Base-by-base conservation (phyloP, 2,888 invertebrate species). In the Chalcis sispes region DNA sequence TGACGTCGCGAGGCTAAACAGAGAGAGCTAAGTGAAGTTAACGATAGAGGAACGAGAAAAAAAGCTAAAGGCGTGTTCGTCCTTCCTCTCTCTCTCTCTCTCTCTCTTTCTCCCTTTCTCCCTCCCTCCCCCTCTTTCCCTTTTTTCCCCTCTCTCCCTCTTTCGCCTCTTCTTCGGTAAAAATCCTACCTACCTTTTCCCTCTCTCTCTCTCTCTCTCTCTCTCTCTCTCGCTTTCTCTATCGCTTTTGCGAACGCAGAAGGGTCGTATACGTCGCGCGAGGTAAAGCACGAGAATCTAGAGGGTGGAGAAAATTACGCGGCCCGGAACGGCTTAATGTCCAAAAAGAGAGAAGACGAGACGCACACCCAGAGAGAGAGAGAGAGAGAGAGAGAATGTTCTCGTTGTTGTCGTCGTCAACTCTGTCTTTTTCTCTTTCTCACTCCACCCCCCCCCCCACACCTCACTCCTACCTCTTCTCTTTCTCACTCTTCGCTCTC, bases 11-110 rank as follows among this genome's bases (percentile, higher is more conserved):
- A 79, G 80, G 73, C n/a, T n/a, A 79, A 79, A 80, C 82, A 84
- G 85, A 83, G 84, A 82, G 81, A 82, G 81, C 80, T 83, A 84
- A 85, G 83, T 83, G 83, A 83, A 83, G 83, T 84, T 86, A 85
- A 85, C 83, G 84, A 83, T 77, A 81, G 80, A 75, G 80, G 83
- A 82, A 81, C 79, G 67, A 32, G 46, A 62, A 52, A 50, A 48
- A 70, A n/a, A n/a, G 50, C 20, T 20, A 25, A 42, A 23, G 25
- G 5, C 10, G 8, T 7, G 18, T 27, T 32, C 5, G 7, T 29
- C 20, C 48, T 18, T n/a, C 52, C 52, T 48, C 8, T 48, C 2
- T n/a, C 25, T 40, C 48, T 42, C 25, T 32, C n/a, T 29, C 29
- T 50, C 20, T n/a, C 27, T 27, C 48, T 29, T 1, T 65, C n/a